Percentiles rank a stretch among this genome's conserved stretches.
These are phyloP conservation scores for Bergia puertoricense DNA, from an alignment of 92 coral and sea anemone genomes.

Conservation along the genomic window DNA sequence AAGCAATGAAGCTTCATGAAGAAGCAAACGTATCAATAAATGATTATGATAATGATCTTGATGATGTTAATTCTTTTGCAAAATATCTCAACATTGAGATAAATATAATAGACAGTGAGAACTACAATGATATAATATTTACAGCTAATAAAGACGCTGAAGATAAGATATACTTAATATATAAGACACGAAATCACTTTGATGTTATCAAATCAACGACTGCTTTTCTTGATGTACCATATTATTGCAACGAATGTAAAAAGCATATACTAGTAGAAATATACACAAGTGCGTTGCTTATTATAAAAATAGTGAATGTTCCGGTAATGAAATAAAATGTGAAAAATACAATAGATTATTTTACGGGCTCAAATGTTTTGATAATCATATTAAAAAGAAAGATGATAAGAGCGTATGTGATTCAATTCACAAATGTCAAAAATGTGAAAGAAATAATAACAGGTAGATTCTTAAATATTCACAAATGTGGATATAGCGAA, in stretches of 20 bases:
- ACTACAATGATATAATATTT: too few species aligned
- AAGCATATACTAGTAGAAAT: background rate
- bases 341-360: background rate
- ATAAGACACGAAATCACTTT: background rate
- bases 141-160: too few species aligned
- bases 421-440: background rate
- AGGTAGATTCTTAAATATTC: background rate
- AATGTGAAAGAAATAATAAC: background rate
- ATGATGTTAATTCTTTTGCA: background rate
- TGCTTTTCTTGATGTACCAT: too few species aligned
- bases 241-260: slow-evolving; percentile 28
- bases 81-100: background rate
- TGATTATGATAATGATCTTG: background rate
- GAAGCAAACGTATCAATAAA: background rate
- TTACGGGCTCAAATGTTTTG: slow-evolving; percentile 6
- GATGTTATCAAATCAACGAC: too few species aligned
- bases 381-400: background rate
- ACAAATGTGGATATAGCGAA: too few species aligned
- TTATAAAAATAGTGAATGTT: background rate
- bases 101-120: background rate
- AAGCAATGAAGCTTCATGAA: slow-evolving; percentile 8
- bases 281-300: background rate
- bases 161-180: too few species aligned
- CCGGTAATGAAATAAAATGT: background rate
- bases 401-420: background rate